Evolutionary conservation across 2,797 vertebrate species (phyloP).

Genomic region (Lepilemur ruficaudatus): DNA sequence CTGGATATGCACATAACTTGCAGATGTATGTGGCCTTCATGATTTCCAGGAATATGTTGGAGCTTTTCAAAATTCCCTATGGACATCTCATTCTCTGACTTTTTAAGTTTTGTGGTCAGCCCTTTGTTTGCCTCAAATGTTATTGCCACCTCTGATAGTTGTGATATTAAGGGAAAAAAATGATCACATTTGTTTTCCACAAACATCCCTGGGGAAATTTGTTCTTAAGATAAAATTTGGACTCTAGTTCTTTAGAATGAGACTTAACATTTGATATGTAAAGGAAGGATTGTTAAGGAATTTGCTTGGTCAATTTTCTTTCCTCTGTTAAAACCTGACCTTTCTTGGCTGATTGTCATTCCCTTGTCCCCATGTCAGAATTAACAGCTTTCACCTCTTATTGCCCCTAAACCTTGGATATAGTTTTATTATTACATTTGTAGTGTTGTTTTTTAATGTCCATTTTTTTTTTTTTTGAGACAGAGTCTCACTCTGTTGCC

Average conservation of each 20-base stretch:
- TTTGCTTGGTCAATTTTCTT: neutral
- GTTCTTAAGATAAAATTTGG: neutral
- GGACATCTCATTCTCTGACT: neutral
- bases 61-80: neutral
- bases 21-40: neutral
- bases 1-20: neutral
- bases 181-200: neutral
- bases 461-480: neutral
- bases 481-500: no score
- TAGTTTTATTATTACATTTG: neutral
- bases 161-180: neutral
- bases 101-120: neutral
- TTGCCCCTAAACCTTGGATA: neutral
- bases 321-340: neutral
- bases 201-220: neutral
- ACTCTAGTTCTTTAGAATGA: neutral
- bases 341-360: neutral
- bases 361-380: neutral
- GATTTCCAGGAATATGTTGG: neutral
- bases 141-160: neutral
- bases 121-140: neutral
- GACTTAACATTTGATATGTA: neutral
- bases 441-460: neutral
- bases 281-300: neutral
- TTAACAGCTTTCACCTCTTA: neutral